phyloP scores from a whole-genome alignment of 2,113 vertebrate genomes.

The Mormoops blainvillei region DNA sequence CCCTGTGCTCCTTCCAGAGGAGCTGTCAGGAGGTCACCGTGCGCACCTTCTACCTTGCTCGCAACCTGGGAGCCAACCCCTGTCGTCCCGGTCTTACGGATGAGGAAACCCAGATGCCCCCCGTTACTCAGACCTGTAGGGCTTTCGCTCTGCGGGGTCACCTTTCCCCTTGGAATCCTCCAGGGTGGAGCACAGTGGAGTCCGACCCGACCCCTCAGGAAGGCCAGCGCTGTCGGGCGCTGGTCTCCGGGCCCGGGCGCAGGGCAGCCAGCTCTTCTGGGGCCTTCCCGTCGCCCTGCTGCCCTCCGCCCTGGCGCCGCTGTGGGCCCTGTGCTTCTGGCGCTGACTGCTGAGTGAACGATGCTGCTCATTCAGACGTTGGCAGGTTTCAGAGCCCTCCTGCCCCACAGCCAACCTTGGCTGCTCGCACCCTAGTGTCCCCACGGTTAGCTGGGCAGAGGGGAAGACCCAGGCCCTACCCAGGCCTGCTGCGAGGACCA shows the following conservation, averaged over 20 bases:
- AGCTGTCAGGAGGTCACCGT: background rate
- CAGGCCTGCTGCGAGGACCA: background rate
- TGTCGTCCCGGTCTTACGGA: no score
- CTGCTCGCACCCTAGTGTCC: background rate
- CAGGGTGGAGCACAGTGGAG: background rate
- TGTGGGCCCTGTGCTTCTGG: background rate
- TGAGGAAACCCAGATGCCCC: background rate
- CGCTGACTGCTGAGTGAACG: background rate
- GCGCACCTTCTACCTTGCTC: background rate
- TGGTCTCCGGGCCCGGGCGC: background rate
- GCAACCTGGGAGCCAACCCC: background rate
- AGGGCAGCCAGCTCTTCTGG: background rate
- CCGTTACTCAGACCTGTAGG: background rate
- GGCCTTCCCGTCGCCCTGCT: no score
- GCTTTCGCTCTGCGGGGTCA: background rate
- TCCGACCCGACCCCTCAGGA: background rate
- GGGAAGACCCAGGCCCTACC: background rate
- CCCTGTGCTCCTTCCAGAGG: background rate
- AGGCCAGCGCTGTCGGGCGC: background rate
- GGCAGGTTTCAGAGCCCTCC: background rate
- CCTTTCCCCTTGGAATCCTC: background rate
- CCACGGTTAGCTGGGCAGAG: background rate
- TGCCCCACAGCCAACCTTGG: no score
- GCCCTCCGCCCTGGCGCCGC: fast-evolving
- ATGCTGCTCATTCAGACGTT: background rate